These are phyloP conservation scores for Falcaria lacertinaria DNA, from an alignment of 2,888 invertebrate genomes.

Conservation along the genomic window DNA sequence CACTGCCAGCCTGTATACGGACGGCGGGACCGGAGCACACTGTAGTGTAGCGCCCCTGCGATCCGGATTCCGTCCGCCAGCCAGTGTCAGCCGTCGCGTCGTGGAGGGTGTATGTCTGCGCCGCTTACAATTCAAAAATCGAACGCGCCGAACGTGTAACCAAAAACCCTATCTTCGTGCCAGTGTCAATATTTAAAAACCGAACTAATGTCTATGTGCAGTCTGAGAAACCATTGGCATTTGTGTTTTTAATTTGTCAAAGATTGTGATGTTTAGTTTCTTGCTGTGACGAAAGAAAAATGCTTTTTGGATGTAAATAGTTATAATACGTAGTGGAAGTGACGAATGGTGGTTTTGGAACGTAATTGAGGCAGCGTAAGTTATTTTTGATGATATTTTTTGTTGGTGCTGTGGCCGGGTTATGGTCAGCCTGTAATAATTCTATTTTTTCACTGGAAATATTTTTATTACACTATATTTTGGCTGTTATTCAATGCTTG, in stretches of 20 bases:
- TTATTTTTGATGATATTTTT: slow-evolving; percentile 33
- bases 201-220: slow-evolving; percentile 4
- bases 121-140: slow-evolving; percentile 18
- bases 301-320: slow-evolving; percentile 27
- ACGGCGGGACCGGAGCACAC: slow-evolving; percentile 25
- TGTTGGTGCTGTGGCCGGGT: slow-evolving; percentile 19
- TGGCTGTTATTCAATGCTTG: no score
- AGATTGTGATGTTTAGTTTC: slow-evolving; percentile 4
- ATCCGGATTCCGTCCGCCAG: no score
- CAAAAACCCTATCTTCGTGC: slow-evolving; percentile 21
- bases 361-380: slow-evolving; percentile 31
- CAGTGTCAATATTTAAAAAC: slow-evolving; percentile 19
- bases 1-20: slow-evolving; percentile 37
- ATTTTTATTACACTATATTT: no score
- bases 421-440: slow-evolving; percentile 14
- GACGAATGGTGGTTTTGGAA: slow-evolving; percentile 29
- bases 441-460: no score
- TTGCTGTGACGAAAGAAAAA: slow-evolving; percentile 22
- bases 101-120: slow-evolving; percentile 23
- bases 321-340: slow-evolving; percentile 23
- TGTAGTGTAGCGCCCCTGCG: slow-evolving; percentile 30
- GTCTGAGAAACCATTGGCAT: slow-evolving; percentile 14
- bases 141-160: slow-evolving; percentile 29
- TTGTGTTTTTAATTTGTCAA: slow-evolving; percentile 5
- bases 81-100: slow-evolving; percentile 43